phyloP scores from a whole-genome alignment of 2,797 vertebrate species.

The Emys orbicularis region DNA sequence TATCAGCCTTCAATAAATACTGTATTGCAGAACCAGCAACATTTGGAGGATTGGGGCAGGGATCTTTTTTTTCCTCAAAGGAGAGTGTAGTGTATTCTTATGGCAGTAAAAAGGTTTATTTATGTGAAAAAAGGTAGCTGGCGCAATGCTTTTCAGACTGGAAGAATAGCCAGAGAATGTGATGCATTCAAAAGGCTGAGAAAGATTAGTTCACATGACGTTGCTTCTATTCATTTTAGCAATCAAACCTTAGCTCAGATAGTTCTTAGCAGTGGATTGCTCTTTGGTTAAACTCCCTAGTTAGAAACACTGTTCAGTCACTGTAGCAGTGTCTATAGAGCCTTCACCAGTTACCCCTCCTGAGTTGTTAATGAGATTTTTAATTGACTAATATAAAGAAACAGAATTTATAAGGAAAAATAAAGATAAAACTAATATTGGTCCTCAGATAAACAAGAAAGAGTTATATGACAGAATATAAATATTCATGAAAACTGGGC shows the following conservation, averaged over 20 bases:
- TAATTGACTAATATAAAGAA: not conserved
- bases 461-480: not conserved
- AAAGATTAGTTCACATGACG: not conserved
- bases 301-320: not conserved
- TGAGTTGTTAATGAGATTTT: not conserved
- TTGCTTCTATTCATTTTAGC: not conserved
- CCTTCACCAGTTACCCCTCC: not conserved
- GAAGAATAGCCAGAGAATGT: not conserved
- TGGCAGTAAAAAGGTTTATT: slow-evolving; percentile 32
- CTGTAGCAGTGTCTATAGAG: not conserved
- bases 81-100: slow-evolving; percentile 44
- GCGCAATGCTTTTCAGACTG: slow-evolving; percentile 11
- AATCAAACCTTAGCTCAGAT: not conserved
- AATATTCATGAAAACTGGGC: not conserved
- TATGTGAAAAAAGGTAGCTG: slow-evolving; percentile 8
- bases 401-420: not conserved
- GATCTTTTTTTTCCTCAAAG: slow-evolving; percentile 29
- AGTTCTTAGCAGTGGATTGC: not conserved
- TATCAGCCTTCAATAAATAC: slow-evolving; percentile 60
- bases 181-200: not conserved
- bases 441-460: not conserved
- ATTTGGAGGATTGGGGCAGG: slow-evolving; percentile 15
- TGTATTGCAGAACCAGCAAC: slow-evolving; percentile 50
- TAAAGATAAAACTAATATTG: not conserved
- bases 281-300: not conserved